Base-by-base conservation (phyloP, 2,113 vertebrate species). In the Procapra przewalskii region DNA sequence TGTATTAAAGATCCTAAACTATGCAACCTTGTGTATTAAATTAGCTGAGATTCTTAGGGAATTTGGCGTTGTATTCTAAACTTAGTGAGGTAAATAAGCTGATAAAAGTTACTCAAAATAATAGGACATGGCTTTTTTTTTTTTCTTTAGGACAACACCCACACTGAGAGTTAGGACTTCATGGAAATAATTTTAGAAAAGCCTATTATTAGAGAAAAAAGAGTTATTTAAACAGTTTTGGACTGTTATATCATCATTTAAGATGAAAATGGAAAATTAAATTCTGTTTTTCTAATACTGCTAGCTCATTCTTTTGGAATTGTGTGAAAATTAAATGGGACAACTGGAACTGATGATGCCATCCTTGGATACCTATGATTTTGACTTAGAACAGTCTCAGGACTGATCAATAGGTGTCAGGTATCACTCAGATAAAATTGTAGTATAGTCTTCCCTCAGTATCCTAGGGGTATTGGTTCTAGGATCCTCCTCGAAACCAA, bases 131-230 rank as follows among this genome's bases (percentile, higher is more conserved):
- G 12, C 15, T 83, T 12, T 45, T 55, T 67, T 67, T 64, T 57
- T 62, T 64, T n/a, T 59, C 55, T 17, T 33, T 9, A 85, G 52
- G 85, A 85, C 77, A 81, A 57, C 6, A 75, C 17, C 11, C 23
- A 93, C 19, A 48, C 36, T 50, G 25, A 21, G 19, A 95, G 9
- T 57, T 81, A 48, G 27, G 19, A 21, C 48, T 94, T 52, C 67
- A 57, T 48, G 15, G 50, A 90, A 14, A 79, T 87, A 86, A 77
- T 89, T 94, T 95, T 86, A 88, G 92, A 92, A 96, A 83, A 88
- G 36, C 27, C 36, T 50, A 11, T 71, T 81, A 64, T 33, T 89
- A 94, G 25, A 31, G 48, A 48, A 59, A 59, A 67, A 85, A 31
- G 10, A 57, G 21, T 86, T 81, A 57, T 94, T 67, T 90, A 81